These are phyloP conservation scores for Acanthisitta chloris DNA, from an alignment of 2,113 vertebrate species.

Conservation along the genomic window DNA sequence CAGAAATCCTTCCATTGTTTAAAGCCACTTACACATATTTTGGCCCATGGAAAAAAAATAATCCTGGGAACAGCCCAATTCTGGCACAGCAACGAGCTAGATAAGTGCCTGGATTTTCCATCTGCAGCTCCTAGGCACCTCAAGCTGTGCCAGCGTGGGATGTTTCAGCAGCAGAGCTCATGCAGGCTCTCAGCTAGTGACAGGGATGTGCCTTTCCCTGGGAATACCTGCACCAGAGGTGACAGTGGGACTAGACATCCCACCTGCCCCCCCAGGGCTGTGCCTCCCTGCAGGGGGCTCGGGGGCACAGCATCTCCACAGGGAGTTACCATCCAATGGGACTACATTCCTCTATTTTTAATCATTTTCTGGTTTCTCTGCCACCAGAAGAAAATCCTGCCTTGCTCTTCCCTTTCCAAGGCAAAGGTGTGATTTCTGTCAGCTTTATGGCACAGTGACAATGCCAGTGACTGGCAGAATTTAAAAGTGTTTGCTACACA, in stretches of 20 bases:
- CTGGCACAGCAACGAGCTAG: background rate
- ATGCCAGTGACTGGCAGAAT: background rate
- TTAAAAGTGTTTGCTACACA: background rate
- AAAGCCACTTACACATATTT: background rate
- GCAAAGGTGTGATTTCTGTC: background rate
- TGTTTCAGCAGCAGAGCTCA: rapidly evolving
- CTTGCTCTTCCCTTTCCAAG: background rate
- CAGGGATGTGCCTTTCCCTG: background rate
- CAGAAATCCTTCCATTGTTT: slow-evolving; percentile 53
- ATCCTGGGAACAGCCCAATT: background rate
- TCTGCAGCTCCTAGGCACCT: background rate
- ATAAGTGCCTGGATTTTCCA: slow-evolving; percentile 29
- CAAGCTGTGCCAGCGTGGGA: rapidly evolving
- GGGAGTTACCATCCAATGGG: background rate
- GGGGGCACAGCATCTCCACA: background rate
- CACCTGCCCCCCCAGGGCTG: background rate
- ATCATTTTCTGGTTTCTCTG: background rate
- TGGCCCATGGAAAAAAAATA: background rate
- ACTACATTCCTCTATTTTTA: background rate
- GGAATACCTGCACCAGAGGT: background rate
- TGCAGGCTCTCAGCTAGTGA: background rate
- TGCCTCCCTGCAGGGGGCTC: background rate
- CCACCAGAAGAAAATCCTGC: background rate
- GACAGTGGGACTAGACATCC: background rate
- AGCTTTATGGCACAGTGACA: background rate